These are phyloP conservation scores for Aegypius monachus DNA, from an alignment of 2,113 vertebrate species.

Conservation along the genomic window DNA sequence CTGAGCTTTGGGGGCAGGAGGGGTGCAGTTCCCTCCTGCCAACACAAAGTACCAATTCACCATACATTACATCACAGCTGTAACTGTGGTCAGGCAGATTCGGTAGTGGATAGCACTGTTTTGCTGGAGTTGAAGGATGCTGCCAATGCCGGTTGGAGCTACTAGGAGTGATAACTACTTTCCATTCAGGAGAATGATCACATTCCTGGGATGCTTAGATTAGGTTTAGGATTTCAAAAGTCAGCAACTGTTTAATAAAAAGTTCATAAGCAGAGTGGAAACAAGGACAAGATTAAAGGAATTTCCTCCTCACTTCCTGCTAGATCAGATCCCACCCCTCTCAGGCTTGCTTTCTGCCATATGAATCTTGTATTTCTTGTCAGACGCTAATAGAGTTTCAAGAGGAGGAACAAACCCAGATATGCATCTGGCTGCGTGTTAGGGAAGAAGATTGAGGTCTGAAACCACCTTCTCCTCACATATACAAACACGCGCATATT, in stretches of 20 bases:
- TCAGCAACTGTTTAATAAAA: slow-evolving; percentile 30
- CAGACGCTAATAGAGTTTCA: neutral
- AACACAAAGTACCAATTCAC: neutral
- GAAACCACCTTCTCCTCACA: neutral
- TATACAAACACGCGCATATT: neutral
- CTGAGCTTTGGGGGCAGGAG: neutral
- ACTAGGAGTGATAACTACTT: neutral
- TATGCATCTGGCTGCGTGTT: neutral
- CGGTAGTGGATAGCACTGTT: rapidly evolving
- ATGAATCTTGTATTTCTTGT: slow-evolving; percentile 41
- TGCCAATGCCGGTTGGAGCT: neutral
- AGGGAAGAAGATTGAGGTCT: neutral
- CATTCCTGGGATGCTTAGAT: slow-evolving; percentile 11
- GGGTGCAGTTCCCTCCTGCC: neutral
- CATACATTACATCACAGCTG: rapidly evolving
- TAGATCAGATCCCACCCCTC: neutral
- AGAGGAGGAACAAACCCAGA: slow-evolving; percentile 11
- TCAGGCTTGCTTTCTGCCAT: neutral
- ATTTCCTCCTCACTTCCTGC: slow-evolving; percentile 33
- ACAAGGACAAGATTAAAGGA: slow-evolving; percentile 56
- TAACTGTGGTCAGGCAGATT: neutral
- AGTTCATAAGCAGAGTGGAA: slow-evolving; percentile 34
- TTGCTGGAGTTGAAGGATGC: neutral
- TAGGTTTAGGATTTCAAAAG: slow-evolving; percentile 8
- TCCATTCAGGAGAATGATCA: neutral